Percentiles rank a stretch among this genome's conserved stretches.
Conservation (phyloP, 1,140 invertebrate genomes). For the Polypedilum vanderplanki region DNA sequence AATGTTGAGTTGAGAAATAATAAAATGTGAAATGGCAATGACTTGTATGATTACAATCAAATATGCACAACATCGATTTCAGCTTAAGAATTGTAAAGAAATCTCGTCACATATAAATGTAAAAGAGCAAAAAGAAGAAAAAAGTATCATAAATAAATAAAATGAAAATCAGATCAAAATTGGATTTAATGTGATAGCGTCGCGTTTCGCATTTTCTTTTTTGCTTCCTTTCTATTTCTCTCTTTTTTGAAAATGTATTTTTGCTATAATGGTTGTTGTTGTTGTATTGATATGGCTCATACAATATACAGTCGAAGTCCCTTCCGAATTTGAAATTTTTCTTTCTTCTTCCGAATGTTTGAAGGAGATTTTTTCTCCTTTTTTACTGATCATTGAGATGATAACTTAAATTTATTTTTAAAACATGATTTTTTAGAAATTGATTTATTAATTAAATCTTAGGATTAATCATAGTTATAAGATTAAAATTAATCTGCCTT, state of each 20-base stretch:
- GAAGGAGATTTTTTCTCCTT: no score
- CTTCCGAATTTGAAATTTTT: no score
- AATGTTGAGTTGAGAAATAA: not conserved
- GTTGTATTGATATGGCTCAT: no score
- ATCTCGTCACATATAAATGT: not conserved
- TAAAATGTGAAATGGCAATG: not conserved
- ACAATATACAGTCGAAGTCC: no score
- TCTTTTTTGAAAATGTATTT: not conserved
- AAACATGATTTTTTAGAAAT: no score
- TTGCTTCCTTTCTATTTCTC: not conserved
- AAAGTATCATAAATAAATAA: constrained; percentile 28
- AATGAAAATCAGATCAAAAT: constrained; percentile 25
- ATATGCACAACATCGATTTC: not conserved
- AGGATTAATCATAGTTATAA: no score
- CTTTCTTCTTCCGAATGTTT: no score
- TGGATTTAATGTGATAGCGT: constrained; percentile 25
- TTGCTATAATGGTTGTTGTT: no score
- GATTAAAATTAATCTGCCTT: no score
- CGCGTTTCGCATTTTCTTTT: constrained; percentile 20
- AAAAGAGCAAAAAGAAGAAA: not conserved
- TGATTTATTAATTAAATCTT: no score
- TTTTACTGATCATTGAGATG: no score
- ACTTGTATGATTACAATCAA: not conserved
- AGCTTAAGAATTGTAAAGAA: not conserved
- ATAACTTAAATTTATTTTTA: no score